A percentile compares a stretch with the other conserved stretches of the same genome.
phyloP scores from a whole-genome alignment of 1,140 invertebrate species.

The Drosophila rufa region DNA sequence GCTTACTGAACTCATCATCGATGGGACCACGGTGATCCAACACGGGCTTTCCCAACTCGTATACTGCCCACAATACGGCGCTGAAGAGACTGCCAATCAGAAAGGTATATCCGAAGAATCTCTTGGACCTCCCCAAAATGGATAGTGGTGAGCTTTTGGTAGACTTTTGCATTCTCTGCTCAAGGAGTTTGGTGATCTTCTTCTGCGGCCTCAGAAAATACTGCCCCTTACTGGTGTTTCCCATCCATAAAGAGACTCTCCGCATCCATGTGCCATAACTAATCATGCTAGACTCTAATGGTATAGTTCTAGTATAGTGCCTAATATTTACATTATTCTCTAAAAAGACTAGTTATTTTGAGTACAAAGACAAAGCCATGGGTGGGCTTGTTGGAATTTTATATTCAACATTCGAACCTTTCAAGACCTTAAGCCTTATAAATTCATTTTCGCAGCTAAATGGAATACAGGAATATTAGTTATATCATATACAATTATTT shows the following conservation, averaged over 20 bases:
- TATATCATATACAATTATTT: no score
- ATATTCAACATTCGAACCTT: not conserved
- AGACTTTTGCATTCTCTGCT: not conserved
- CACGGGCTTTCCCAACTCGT: constrained; percentile 90
- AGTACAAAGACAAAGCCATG: constrained; percentile 1
- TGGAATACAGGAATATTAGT: no score
- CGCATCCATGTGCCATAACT: constrained; percentile 26
- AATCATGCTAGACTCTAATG: constrained; percentile 1
- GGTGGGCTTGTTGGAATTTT: not conserved
- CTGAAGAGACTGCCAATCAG: constrained; percentile 85
- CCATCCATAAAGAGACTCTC: not conserved
- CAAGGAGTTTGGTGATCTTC: no score
- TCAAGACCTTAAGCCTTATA: no score
- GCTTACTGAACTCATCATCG: constrained; percentile 92
- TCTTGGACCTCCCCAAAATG: constrained; percentile 12
- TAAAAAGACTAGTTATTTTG: constrained; percentile 2
- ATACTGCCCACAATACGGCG: constrained; percentile 86
- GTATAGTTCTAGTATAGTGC: not conserved
- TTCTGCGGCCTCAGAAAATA: not conserved
- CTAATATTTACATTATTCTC: constrained; percentile 5
- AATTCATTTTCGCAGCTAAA: no score
- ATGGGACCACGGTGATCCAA: constrained; percentile 91
- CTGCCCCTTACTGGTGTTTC: not conserved
- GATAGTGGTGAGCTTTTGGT: not conserved
- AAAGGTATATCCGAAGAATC: constrained; percentile 54